A percentile compares a stretch with the other conserved stretches of the same genome.
Evolutionary conservation across 2,888 invertebrate genomes (phyloP).

Genomic region (Ichneumon xanthorius): DNA sequence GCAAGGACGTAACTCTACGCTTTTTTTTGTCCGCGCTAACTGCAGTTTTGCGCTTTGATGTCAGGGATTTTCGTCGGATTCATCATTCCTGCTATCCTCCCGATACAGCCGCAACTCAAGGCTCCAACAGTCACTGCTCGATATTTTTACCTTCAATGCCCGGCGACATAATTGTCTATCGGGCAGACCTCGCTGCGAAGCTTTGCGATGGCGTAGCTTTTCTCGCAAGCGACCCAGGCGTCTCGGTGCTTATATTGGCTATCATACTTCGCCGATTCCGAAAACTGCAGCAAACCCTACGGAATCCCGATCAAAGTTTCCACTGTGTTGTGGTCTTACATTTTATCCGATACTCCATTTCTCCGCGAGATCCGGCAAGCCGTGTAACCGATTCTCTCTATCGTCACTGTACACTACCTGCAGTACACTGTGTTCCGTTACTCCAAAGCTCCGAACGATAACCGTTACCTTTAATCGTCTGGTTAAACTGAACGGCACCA

Average conservation of each 20-base stretch:
- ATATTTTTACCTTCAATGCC: background rate
- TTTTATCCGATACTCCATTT: constrained; percentile 26
- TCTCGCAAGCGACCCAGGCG: background rate
- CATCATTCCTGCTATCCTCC: background rate
- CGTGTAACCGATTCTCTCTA: constrained; percentile 14
- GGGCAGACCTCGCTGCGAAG: background rate
- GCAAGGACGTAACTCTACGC: background rate
- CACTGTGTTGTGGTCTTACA: constrained; percentile 26
- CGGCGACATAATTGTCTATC: background rate
- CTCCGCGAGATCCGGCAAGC: background rate
- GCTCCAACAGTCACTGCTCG: background rate
- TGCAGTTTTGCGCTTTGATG: background rate
- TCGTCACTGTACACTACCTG: constrained; percentile 25
- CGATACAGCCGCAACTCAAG: background rate
- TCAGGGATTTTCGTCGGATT: background rate
- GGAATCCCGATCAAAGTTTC: constrained; percentile 8
- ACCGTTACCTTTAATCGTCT: constrained; percentile 33
- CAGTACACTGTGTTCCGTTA: background rate
- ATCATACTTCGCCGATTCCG: background rate
- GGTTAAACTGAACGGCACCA: constrained; percentile 13
- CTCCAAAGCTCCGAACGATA: constrained; percentile 18
- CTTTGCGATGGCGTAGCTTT: background rate
- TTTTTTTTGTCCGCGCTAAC: background rate
- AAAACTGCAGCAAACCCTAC: background rate
- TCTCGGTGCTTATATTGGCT: background rate